Evolutionary conservation across 1,140 invertebrate genomes (phyloP).

Genomic region (Drosophila parvula): DNA sequence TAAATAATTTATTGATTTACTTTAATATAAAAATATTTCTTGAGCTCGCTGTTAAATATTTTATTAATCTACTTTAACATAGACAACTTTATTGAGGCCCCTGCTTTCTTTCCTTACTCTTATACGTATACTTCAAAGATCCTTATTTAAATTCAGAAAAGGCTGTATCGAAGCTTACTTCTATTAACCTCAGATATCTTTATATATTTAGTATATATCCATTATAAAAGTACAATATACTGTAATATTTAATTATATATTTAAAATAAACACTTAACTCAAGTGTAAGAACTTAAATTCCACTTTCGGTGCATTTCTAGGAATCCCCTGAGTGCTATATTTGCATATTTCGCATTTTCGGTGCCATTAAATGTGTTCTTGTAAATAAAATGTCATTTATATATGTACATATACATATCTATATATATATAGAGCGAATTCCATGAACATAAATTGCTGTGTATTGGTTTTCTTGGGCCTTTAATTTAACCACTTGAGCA

Average conservation of each 20-base stretch:
- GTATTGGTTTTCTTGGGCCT: slow-evolving; percentile 36
- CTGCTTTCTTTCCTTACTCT: no score
- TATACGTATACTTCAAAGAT: no score
- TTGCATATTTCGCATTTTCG: slow-evolving; percentile 4
- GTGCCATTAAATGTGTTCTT: neutral
- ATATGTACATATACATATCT: neutral
- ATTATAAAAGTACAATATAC: no score
- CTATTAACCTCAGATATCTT: neutral
- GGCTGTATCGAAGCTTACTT: neutral
- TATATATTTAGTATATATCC: no score
- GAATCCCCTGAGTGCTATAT: neutral
- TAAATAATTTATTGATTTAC: no score
- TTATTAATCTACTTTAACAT: no score
- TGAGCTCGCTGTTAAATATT: no score
- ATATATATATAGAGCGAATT: slow-evolving; percentile 3
- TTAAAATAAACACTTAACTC: neutral
- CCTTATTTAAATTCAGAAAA: no score
- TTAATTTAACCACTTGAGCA: slow-evolving; percentile 72
- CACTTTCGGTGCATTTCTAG: neutral
- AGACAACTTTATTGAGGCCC: no score
- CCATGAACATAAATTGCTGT: slow-evolving; percentile 25
- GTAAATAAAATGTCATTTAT: slow-evolving; percentile 5
- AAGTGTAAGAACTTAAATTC: no score
- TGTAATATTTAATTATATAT: neutral
- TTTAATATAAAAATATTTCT: no score